Conservation (phyloP, 2,113 vertebrate species). For the Vulpes ferrilata region DNA sequence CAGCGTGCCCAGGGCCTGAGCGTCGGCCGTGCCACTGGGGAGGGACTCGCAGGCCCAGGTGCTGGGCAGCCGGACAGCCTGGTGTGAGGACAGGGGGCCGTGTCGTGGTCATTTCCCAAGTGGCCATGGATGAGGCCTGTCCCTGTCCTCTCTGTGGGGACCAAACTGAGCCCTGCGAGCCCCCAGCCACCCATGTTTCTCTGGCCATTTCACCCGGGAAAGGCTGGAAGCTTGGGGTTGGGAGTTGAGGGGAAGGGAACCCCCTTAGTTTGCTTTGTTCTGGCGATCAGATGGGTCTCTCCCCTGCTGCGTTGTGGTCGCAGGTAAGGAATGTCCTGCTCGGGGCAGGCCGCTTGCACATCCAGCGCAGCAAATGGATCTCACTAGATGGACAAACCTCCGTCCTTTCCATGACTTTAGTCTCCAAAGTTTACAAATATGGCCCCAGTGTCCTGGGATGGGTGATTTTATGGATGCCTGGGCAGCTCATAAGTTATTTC, state of each 20-base stretch:
- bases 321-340: neutral
- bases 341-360: neutral
- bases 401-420: neutral
- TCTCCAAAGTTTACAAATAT: neutral
- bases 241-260: neutral
- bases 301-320: neutral
- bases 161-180: too few species aligned
- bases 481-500: neutral
- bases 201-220: neutral
- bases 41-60: neutral
- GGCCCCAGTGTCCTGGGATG: neutral
- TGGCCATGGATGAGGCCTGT: neutral
- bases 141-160: neutral
- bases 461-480: neutral
- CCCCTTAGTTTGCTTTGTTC: too few species aligned
- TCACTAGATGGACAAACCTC: neutral
- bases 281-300: neutral
- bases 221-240: neutral
- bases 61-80: rapidly evolving
- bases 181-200: neutral
- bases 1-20: too few species aligned
- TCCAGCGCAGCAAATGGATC: neutral
- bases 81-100: rapidly evolving
- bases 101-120: neutral
- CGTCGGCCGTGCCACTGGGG: neutral